Conservation (phyloP, 2,888 invertebrate genomes). For the Axea sp. region DNA sequence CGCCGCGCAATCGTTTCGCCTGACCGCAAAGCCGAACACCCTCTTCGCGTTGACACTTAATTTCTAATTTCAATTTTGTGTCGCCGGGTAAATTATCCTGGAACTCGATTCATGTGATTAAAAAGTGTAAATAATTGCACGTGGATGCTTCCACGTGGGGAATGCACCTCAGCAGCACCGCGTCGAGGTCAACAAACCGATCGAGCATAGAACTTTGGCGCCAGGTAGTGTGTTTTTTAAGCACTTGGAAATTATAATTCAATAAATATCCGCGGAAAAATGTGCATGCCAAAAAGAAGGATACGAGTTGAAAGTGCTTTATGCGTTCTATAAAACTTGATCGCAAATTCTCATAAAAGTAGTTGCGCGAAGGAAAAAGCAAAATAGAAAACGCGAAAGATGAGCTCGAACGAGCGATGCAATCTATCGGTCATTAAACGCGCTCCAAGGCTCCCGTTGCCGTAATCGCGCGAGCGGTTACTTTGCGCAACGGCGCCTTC, state of each 20-base stretch:
- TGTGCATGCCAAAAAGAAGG: slow-evolving; percentile 2
- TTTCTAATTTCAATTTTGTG: background rate
- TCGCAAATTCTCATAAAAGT: slow-evolving; percentile 45
- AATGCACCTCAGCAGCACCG: slow-evolving; percentile 1
- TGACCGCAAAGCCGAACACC: background rate
- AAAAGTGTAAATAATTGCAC: slow-evolving; percentile 15
- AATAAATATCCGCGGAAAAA: slow-evolving; percentile 32
- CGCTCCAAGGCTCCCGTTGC: slow-evolving; percentile 69
- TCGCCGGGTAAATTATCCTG: background rate
- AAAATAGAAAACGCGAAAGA: slow-evolving; percentile 51
- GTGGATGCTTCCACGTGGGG: background rate
- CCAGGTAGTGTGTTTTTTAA: slow-evolving; percentile 5
- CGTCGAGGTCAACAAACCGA: slow-evolving; percentile 35
- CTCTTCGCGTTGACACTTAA: background rate
- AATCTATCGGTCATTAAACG: slow-evolving; percentile 74
- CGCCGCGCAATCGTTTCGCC: too few species aligned
- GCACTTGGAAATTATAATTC: too few species aligned
- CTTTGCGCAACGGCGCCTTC: slow-evolving; percentile 67
- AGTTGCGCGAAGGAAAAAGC: slow-evolving; percentile 33
- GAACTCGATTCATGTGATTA: slow-evolving; percentile 3
- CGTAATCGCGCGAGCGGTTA: slow-evolving; percentile 59
- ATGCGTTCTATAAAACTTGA: slow-evolving; percentile 54
- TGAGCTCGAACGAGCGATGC: slow-evolving; percentile 68
- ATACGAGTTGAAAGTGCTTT: slow-evolving; percentile 29
- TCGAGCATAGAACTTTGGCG: slow-evolving; percentile 25